These are phyloP conservation scores for Lophius piscatorius DNA, from an alignment of 2,113 vertebrate genomes.

Conservation along the genomic window DNA sequence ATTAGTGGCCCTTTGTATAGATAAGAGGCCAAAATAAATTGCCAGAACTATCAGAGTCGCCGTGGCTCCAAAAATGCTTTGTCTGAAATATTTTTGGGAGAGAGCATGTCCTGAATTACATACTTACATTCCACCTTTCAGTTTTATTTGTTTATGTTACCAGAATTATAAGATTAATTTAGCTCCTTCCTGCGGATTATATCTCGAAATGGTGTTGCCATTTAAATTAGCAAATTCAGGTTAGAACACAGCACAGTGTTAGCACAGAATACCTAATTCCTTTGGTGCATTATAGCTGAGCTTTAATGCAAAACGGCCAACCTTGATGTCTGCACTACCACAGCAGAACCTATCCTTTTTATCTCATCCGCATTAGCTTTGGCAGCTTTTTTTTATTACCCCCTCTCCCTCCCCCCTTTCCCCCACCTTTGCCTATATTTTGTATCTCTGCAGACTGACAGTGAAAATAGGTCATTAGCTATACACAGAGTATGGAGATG, in stretches of 20 bases:
- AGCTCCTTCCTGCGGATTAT: slow-evolving; percentile 6
- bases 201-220: slow-evolving; percentile 2
- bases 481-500: slow-evolving; percentile 54
- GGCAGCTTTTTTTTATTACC: slow-evolving; percentile 64
- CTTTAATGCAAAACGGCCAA: slow-evolving; percentile 46
- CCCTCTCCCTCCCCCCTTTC: slow-evolving; percentile 12
- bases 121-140: slow-evolving; percentile 48
- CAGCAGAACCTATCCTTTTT: slow-evolving; percentile 44
- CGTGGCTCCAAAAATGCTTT: slow-evolving; percentile 39
- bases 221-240: slow-evolving; percentile 33
- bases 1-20: slow-evolving; percentile 74
- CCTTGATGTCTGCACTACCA: slow-evolving; percentile 49
- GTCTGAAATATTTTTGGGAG: slow-evolving; percentile 46
- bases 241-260: slow-evolving; percentile 10
- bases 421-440: slow-evolving; percentile 48
- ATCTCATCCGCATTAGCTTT: slow-evolving; percentile 56
- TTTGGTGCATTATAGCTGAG: slow-evolving; percentile 8
- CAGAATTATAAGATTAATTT: slow-evolving; percentile 19
- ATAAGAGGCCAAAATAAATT: slow-evolving; percentile 74
- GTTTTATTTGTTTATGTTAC: background rate
- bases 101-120: slow-evolving; percentile 53
- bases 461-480: slow-evolving; percentile 81
- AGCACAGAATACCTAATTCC: background rate
- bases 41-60: slow-evolving; percentile 62
- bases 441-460: slow-evolving; percentile 60